Evolutionary conservation across 2,797 vertebrate species (phyloP).

Genomic region (Anisognathus igniventris): DNA sequence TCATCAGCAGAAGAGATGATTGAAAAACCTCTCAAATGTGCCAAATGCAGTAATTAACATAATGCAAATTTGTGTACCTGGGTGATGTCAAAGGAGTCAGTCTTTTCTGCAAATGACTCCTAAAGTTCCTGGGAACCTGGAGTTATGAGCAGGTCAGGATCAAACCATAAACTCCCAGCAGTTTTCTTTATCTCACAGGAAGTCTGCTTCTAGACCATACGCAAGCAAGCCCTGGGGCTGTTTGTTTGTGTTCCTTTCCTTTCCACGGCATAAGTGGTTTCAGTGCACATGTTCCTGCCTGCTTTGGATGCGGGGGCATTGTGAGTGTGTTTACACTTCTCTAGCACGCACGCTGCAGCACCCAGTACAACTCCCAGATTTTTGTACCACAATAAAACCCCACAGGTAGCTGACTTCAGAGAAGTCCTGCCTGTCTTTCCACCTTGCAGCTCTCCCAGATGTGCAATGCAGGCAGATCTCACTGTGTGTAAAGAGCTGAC

Average conservation of each 20-base stretch:
- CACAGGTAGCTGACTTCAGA: not conserved
- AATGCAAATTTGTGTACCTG: accelerated
- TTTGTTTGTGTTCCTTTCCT: conserved; percentile 1
- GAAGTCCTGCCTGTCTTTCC: not conserved
- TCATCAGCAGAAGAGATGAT: not conserved
- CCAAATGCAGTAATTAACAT: not conserved
- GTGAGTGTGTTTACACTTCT: not conserved
- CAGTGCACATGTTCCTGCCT: not conserved
- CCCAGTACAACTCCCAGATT: not conserved
- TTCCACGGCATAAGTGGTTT: not conserved
- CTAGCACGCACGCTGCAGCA: not conserved
- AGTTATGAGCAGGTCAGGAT: not conserved
- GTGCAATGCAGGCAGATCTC: not conserved
- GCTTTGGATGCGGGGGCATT: accelerated
- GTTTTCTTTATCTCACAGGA: conserved; percentile 3
- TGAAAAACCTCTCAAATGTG: not conserved
- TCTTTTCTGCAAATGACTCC: not conserved
- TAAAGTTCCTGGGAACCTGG: not conserved
- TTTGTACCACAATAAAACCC: not conserved
- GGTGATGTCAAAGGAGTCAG: not conserved
- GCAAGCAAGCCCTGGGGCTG: not conserved
- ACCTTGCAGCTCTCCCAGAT: not conserved
- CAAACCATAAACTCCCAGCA: not conserved
- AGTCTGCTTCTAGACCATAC: not conserved
- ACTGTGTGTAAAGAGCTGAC: not conserved